Conservation (phyloP, 2,113 vertebrate genomes). For the Chunga burmeisteri region DNA sequence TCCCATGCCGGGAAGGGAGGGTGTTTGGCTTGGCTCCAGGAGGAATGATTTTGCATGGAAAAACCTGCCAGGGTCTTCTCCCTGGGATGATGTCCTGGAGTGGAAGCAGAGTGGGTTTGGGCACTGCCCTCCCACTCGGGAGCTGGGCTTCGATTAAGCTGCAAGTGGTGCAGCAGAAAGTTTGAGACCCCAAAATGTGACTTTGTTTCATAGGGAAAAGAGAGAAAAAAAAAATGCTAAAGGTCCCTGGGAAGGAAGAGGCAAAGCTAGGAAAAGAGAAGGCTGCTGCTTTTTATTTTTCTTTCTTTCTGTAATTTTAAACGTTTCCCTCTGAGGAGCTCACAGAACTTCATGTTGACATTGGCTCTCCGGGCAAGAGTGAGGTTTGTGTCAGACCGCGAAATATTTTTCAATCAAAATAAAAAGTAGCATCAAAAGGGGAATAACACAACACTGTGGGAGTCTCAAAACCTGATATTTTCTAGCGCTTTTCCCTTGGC, state of each 20-base stretch:
- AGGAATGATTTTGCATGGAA: neutral
- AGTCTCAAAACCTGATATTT: neutral
- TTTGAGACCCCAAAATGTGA: neutral
- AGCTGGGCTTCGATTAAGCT: neutral
- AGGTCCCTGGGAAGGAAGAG: neutral
- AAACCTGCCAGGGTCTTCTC: neutral
- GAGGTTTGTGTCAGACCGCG: neutral
- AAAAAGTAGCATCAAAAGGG: neutral
- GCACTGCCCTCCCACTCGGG: neutral
- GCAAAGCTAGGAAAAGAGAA: neutral
- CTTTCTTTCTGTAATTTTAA: neutral
- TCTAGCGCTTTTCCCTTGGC: neutral
- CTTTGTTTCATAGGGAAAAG: neutral
- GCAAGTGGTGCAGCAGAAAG: too few species aligned
- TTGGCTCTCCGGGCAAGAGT: neutral
- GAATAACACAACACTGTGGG: neutral
- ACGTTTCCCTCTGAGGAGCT: neutral
- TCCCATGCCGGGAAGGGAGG: neutral
- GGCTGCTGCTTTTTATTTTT: neutral
- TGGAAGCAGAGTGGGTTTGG: neutral
- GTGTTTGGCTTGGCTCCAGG: neutral
- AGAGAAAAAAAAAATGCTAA: neutral
- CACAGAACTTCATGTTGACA: neutral
- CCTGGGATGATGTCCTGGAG: neutral
- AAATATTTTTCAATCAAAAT: neutral